These are phyloP conservation scores for Hyposoter dolosus DNA, from an alignment of 2,888 invertebrate genomes.

Conservation along the genomic window DNA sequence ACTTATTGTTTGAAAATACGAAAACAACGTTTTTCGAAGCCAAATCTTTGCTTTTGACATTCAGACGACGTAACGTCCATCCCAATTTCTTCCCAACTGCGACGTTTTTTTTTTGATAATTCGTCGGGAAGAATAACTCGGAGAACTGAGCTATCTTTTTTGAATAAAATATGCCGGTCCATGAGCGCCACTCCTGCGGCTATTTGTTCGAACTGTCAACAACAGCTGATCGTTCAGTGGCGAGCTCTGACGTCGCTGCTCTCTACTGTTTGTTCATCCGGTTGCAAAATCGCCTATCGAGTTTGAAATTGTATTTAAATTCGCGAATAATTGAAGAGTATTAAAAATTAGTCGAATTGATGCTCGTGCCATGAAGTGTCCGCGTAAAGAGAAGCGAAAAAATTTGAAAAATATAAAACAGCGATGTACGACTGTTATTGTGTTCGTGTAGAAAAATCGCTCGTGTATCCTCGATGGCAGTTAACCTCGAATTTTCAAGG, in stretches of 20 bases:
- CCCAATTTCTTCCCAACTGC: background rate
- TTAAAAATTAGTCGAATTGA: constrained; percentile 2
- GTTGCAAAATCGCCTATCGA: constrained; percentile 28
- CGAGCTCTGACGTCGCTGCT: background rate
- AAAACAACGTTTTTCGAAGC: background rate
- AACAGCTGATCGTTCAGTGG: constrained; percentile 35
- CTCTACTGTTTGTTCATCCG: constrained; percentile 19
- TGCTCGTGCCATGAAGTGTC: constrained; percentile 19
- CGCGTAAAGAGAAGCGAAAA: constrained; percentile 10
- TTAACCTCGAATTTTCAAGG: constrained; percentile 49
- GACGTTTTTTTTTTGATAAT: background rate
- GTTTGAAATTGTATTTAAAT: constrained; percentile 17
- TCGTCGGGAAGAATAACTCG: background rate
- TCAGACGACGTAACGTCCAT: background rate
- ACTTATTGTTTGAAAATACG: background rate
- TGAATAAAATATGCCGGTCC: background rate
- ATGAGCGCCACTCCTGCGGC: constrained; percentile 19
- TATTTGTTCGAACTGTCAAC: constrained; percentile 8
- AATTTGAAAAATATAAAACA: constrained; percentile 4
- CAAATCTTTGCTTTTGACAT: background rate
- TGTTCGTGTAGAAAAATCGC: constrained; percentile 18
- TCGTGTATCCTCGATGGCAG: constrained; percentile 36
- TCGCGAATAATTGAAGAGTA: background rate
- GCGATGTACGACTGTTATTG: constrained; percentile 18
- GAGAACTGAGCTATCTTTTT: background rate